Base-by-base conservation (phyloP, 2,888 invertebrate species). In the Bellardia bayeri region DNA sequence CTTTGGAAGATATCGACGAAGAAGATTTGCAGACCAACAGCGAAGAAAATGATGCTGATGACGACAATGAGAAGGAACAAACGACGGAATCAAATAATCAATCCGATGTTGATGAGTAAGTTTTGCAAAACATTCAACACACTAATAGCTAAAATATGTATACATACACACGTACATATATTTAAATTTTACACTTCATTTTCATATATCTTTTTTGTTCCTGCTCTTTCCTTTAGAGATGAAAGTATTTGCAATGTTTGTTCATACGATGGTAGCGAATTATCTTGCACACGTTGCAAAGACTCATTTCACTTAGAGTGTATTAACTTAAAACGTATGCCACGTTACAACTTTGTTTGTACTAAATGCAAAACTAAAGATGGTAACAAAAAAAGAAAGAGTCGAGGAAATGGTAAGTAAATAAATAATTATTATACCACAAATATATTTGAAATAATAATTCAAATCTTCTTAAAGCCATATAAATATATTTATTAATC, bases 271-370 rank as follows among this genome's bases (percentile, higher is more conserved):
- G 91, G 91, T 33, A 90, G 92, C 13, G 94, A 93, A 76, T 88
- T 93, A 13, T 88, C 89, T 8, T 92, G 93, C 69, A 83, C 81
- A 37, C 91, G 90, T 14, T 93, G 93, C 87, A 91, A 90, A 16
- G 90, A 90, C 75, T 94, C 95, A 88, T 97, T 95, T 93, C 98
- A 98, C 93, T 93, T 96, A 72, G 96, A 97, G 92, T 98, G 98
- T 93, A 94, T 95, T 63, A 95, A 95, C 63, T 91, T 96, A 49
- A 94, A 95, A 89, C 94, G 95, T 88, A 93, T 94, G 16, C 96
- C 96, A 0, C 94, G 96, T 56, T 95, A 95, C 4, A 94, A 94
- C 74, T 97, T 96, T 95, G 93, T 93, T 4, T 96, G 96, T 91
- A 93, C 93, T 13, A 92, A 94, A 56, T 97, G 96, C 91, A 95